Base-by-base conservation (phyloP, 2,797 vertebrate genomes). In the Hirundo rustica region DNA sequence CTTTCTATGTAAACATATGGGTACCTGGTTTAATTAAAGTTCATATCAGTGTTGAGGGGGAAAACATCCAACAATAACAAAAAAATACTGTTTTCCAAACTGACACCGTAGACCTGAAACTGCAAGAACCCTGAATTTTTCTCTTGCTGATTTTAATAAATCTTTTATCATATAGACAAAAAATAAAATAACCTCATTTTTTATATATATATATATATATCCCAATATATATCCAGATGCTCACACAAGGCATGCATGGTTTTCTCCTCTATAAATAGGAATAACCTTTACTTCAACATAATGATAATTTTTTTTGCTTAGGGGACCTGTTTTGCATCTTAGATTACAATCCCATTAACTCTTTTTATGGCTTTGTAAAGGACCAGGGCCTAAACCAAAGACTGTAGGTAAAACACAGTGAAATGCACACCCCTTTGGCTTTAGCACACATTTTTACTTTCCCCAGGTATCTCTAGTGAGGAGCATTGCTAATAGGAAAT, bases 1-100 rank as follows among this genome's bases (percentile, higher is more conserved):
- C 62, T 77, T 91, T 87, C 95, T 88, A 22, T 62, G 73, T 92
- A 95, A 91, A 82, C 66, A 84, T 74, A 54, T 73, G 48, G 62
- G 45, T 73, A 72, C 32, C 27, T 58, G 34, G 38, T 93, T 93
- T 94, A 88, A 88, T 85, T 88, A 54, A 48, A 79, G 57, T 53
- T 94, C 53, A 53, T 85, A 42, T 10, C n/a, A 68, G 17, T 18
- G 50, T 27, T 55, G 40, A 48, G 32, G 6, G 11, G 27, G 15
- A 64, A 72, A 54, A 27, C 29, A 13, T 6, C 17, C 32, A 12
- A 1, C 23, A 40, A 13, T 15, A 36, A 10, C 6, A 23, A 47
- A 60, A 65, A 74, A 44, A 26, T 7, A 47, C 4, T 9, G 4
- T 51, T 95, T 91, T 82, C 76, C 40, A 82, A 72, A 85, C 6